Evolutionary conservation across 2,797 vertebrate species (phyloP), one percentile per base, ranked within the genome.

Genomic region (Phataginus tetradactyla): DNA sequence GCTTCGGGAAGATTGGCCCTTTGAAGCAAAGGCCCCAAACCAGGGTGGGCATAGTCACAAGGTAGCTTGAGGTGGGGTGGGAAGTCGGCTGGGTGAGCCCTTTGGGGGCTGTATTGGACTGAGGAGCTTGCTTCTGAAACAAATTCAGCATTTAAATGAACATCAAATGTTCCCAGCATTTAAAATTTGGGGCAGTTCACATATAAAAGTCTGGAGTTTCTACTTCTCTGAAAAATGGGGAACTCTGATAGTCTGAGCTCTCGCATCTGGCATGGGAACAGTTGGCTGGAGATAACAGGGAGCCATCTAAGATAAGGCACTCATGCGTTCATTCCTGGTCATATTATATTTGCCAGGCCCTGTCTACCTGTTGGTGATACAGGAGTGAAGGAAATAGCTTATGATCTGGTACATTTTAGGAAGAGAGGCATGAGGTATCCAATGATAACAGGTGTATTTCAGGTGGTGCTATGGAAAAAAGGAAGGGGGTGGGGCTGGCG

Each of bases 41-140:
- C 23, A 5, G 49, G n/a, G 49, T 32, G 9, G 25, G 7, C 0
- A 0, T 2, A 15, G 6, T 29, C 55, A 4, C 12, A 4, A 7
- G 53, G 23, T n/a, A 32, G 37, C 7, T 5, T 8, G 23, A 15
- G 29, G 34, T 7, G 3, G 42, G 12, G 25, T 5, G 15, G 68
- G 71, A 25, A 20, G 4, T 45, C 55, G 9, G 42, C 18, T 1
- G 2, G 25, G 10, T 7, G 39, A 34, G 49, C 25, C 13, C 7
- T 45, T 45, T 11, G 0, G 18, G 34, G 32, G 17, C 55, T 7
- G 1, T 10, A 0, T 32, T 3, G 39, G 29, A 29, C 27, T 29
- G 34, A 6, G n/a, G n/a, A 1, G 5, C 75, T n/a, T 18, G 21
- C 7, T 59, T 79, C 79, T 27, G 57, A 34, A 51, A 68, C 34